Conservation (phyloP, 2,113 vertebrate species). For the Xyliphius kryptos region DNA sequence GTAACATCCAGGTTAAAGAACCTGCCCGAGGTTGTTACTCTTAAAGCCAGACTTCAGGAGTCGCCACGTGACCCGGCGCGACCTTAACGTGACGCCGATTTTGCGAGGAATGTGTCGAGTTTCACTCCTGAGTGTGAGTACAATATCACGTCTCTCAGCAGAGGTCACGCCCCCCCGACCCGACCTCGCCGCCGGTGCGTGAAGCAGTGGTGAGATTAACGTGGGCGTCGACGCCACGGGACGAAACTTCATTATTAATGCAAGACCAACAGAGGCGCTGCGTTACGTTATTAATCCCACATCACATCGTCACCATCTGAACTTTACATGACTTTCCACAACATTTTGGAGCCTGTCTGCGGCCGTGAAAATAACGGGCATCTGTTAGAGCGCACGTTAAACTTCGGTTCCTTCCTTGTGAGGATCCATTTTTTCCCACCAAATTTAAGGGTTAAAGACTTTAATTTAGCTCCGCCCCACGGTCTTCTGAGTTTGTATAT, state of each 20-base stretch:
- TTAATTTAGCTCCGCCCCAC: too few species aligned
- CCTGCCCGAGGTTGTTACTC: not conserved
- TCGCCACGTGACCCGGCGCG: conserved; percentile 28
- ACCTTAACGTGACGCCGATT: conserved; percentile 33
- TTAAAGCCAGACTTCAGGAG: conserved; percentile 15
- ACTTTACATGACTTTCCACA: too few species aligned
- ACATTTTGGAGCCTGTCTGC: too few species aligned
- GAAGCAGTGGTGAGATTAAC: conserved; percentile 19
- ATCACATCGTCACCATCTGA: too few species aligned
- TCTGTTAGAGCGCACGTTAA: too few species aligned
- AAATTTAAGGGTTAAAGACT: too few species aligned
- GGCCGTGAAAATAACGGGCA: too few species aligned
- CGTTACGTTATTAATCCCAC: too few species aligned
- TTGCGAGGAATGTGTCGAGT: conserved; percentile 28
- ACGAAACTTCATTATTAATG: conserved; percentile 26
- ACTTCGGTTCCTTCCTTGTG: too few species aligned
- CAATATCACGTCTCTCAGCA: conserved; percentile 26
- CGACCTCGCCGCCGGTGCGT: not conserved
- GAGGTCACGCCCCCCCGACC: conserved; percentile 5
- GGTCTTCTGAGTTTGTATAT: too few species aligned
- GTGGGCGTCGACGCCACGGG: conserved; percentile 3
- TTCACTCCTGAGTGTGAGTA: conserved; percentile 34
- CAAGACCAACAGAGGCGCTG: conserved; percentile 17
- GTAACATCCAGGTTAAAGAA: too few species aligned
- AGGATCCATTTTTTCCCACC: too few species aligned